These are phyloP conservation scores for Ephialtes manifestator DNA, from an alignment of 2,888 invertebrate species.

Conservation along the genomic window DNA sequence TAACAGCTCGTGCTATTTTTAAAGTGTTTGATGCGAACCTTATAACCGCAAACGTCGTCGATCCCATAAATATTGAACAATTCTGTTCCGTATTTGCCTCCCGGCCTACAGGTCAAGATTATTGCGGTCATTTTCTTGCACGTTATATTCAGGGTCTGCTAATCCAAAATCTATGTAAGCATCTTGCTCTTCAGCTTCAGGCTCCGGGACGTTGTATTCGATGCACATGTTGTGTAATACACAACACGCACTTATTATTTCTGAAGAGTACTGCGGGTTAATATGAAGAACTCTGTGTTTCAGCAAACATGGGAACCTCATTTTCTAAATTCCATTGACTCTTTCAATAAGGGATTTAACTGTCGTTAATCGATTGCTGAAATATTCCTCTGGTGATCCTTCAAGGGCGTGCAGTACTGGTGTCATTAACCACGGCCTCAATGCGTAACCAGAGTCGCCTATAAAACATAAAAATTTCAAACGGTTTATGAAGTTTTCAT, in stretches of 20 bases:
- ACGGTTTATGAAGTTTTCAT: conserved; percentile 44
- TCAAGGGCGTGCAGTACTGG: conserved; percentile 27
- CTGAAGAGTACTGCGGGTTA: not conserved
- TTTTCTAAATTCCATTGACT: conserved; percentile 33
- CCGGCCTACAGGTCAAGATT: too few relatives aligned
- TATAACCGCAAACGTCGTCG: too few relatives aligned
- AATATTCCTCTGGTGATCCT: conserved; percentile 27
- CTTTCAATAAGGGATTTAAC: conserved; percentile 29
- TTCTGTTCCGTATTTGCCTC: too few relatives aligned
- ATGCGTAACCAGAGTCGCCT: conserved; percentile 41
- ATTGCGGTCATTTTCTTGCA: too few relatives aligned
- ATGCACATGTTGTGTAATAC: conserved; percentile 15
- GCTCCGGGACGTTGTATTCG: conserved; percentile 13
- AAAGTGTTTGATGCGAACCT: too few relatives aligned
- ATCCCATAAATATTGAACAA: too few relatives aligned
- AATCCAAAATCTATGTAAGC: not conserved
- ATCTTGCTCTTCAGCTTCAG: conserved; percentile 10
- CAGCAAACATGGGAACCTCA: conserved; percentile 40
- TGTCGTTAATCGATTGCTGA: not conserved
- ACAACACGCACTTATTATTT: conserved; percentile 19
- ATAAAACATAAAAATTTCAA: conserved; percentile 15
- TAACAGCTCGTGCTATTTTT: too few relatives aligned
- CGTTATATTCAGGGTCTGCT: not conserved
- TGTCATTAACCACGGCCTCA: conserved; percentile 51
- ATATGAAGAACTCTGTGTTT: conserved; percentile 35